These are phyloP conservation scores for Enteromius radiatus DNA, from an alignment of 2,797 vertebrate species.

Conservation along the genomic window DNA sequence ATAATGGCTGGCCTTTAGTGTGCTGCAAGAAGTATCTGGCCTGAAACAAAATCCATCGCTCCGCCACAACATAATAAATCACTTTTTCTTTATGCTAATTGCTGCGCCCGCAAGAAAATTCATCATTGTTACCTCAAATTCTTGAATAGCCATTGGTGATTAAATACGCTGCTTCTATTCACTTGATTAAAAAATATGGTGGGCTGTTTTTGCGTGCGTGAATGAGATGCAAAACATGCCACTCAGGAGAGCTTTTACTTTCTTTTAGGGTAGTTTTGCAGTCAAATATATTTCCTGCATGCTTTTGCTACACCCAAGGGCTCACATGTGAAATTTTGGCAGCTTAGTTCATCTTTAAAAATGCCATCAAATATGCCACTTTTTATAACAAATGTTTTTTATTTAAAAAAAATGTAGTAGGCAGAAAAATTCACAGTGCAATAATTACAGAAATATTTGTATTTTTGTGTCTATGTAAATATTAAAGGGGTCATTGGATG, in stretches of 20 bases:
- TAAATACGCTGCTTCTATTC: conserved; percentile 44
- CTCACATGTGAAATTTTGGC: not conserved
- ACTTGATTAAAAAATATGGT: conserved; percentile 50
- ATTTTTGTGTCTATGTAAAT: not conserved
- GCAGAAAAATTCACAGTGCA: not conserved
- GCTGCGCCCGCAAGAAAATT: conserved; percentile 47
- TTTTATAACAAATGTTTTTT: no score
- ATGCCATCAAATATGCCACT: not conserved
- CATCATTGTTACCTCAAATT: conserved; percentile 46
- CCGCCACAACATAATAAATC: conserved; percentile 49
- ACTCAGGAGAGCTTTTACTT: not conserved
- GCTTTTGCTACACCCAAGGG: not conserved
- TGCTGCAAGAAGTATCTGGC: conserved; percentile 19
- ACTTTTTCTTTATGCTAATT: conserved; percentile 53
- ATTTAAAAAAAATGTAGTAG: not conserved
- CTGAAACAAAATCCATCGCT: conserved; percentile 44
- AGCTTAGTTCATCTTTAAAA: not conserved
- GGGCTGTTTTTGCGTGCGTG: not conserved
- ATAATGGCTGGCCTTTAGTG: conserved; percentile 27
- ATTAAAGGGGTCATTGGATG: not conserved
- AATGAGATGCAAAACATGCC: conserved; percentile 23
- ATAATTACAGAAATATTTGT: not conserved
- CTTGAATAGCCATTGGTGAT: conserved; percentile 56
- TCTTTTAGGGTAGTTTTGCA: not conserved
- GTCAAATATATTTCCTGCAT: not conserved